phyloP scores from a whole-genome alignment of 1,140 invertebrate genomes.

The Oryctes rhinoceros region DNA sequence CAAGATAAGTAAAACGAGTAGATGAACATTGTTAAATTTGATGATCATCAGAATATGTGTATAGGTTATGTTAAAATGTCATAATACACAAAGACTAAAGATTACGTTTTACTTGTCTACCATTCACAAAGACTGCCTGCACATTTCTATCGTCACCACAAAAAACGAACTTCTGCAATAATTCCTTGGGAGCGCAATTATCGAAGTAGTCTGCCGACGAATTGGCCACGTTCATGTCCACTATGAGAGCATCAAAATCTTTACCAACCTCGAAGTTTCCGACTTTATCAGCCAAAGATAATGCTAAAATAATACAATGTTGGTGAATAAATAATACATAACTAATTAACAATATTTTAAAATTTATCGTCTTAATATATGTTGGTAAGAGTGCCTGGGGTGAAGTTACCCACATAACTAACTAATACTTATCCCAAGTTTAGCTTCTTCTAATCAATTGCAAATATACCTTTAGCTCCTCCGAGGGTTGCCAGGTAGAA shows the following conservation, averaged over 20 bases:
- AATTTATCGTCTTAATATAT: too few species aligned
- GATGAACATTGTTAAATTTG: too few species aligned
- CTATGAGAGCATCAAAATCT: slow-evolving; percentile 84
- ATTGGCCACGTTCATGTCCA: slow-evolving; percentile 64
- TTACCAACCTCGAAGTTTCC: slow-evolving; percentile 85
- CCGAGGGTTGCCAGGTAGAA: slow-evolving; percentile 88
- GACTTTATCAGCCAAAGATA: slow-evolving; percentile 74
- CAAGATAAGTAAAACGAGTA: too few species aligned
- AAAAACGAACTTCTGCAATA: slow-evolving; percentile 84
- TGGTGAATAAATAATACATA: too few species aligned
- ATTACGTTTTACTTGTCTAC: slow-evolving; percentile 66
- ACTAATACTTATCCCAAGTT: too few species aligned
- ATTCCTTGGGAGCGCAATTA: slow-evolving; percentile 64
- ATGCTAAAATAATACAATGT: slow-evolving; percentile 66
- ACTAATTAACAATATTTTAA: too few species aligned
- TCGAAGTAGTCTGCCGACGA: slow-evolving; percentile 56
- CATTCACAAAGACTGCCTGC: slow-evolving; percentile 77
- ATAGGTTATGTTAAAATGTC: too few species aligned
- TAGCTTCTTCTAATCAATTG: too few species aligned
- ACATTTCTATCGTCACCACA: slow-evolving; percentile 88
- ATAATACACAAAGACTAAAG: too few species aligned
- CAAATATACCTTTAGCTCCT: slow-evolving; percentile 75
- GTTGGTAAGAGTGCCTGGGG: too few species aligned
- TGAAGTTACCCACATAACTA: too few species aligned
- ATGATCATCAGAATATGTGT: too few species aligned